Percentiles rank a stretch among this genome's conserved stretches.
phyloP scores from a whole-genome alignment of 2,888 invertebrate genomes.

The Drosophila phalerata region DNA sequence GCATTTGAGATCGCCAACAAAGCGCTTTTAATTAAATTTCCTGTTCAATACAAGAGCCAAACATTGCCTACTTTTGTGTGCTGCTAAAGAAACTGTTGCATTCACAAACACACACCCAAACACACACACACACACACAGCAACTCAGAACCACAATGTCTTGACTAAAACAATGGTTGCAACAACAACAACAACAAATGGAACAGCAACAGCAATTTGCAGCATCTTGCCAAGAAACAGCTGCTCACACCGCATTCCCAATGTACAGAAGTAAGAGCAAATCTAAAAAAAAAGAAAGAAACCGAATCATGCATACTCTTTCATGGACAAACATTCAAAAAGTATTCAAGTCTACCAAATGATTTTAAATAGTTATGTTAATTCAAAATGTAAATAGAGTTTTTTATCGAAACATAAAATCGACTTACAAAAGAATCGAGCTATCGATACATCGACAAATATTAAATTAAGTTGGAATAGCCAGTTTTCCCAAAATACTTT shows the following conservation, averaged over 20 bases:
- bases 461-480: no score
- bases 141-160: slow-evolving; percentile 57
- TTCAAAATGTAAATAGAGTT: no score
- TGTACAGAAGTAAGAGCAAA: slow-evolving; percentile 17
- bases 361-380: no score
- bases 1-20: slow-evolving; percentile 39
- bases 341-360: no score
- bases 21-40: slow-evolving; percentile 76
- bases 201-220: slow-evolving; percentile 63
- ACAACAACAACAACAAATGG: slow-evolving; percentile 33
- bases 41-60: slow-evolving; percentile 57
- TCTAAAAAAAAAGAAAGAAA: background rate
- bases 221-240: slow-evolving; percentile 66
- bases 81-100: slow-evolving; percentile 66
- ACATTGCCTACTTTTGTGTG: slow-evolving; percentile 63
- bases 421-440: no score
- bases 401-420: no score
- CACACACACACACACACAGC: slow-evolving; percentile 5
- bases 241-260: slow-evolving; percentile 44
- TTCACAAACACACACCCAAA: slow-evolving; percentile 23
- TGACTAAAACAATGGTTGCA: slow-evolving; percentile 50
- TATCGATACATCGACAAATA: no score
- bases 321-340: background rate
- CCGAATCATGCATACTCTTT: slow-evolving; percentile 20
- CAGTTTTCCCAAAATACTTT: no score